phyloP scores from a whole-genome alignment of 2,797 vertebrate species.

The Ctenopoma kingsleyae region DNA sequence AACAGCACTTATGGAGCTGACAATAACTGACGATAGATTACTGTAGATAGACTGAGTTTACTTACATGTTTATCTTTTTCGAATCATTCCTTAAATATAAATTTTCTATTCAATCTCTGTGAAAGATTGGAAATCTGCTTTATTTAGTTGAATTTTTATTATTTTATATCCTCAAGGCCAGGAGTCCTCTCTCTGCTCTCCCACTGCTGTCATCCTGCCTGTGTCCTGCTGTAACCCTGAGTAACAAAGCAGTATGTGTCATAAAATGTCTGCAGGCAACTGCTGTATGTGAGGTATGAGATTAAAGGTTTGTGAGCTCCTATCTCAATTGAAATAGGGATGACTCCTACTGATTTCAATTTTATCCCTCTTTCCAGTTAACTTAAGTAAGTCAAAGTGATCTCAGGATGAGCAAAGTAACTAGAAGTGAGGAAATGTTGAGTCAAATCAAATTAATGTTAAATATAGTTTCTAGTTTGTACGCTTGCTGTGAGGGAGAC shows the following conservation, averaged over 20 bases:
- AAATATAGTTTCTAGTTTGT: slow-evolving; percentile 54
- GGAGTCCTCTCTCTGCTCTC: slow-evolving; percentile 28
- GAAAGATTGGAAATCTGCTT: slow-evolving; percentile 3
- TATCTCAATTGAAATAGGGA: slow-evolving; percentile 14
- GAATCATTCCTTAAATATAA: not conserved
- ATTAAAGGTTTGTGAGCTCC: slow-evolving; percentile 20
- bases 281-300: slow-evolving; percentile 15
- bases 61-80: slow-evolving; percentile 1
- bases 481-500: slow-evolving; percentile 49
- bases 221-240: slow-evolving; percentile 37
- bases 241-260: slow-evolving; percentile 33
- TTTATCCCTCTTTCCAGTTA: slow-evolving; percentile 7
- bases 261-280: slow-evolving; percentile 31
- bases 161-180: slow-evolving; percentile 21
- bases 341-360: slow-evolving; percentile 13
- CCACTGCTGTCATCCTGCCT: slow-evolving; percentile 19
- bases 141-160: slow-evolving; percentile 19
- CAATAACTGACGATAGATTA: slow-evolving; percentile 16
- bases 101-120: not conserved
- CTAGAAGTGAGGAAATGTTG: slow-evolving; percentile 32
- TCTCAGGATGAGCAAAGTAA: slow-evolving; percentile 27
- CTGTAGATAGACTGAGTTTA: slow-evolving; percentile 4
- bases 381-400: slow-evolving; percentile 30
- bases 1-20: slow-evolving; percentile 32
- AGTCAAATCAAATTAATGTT: slow-evolving; percentile 59